These are phyloP conservation scores for Cheirogaleus medius DNA, from an alignment of 2,113 vertebrate genomes.

Conservation along the genomic window DNA sequence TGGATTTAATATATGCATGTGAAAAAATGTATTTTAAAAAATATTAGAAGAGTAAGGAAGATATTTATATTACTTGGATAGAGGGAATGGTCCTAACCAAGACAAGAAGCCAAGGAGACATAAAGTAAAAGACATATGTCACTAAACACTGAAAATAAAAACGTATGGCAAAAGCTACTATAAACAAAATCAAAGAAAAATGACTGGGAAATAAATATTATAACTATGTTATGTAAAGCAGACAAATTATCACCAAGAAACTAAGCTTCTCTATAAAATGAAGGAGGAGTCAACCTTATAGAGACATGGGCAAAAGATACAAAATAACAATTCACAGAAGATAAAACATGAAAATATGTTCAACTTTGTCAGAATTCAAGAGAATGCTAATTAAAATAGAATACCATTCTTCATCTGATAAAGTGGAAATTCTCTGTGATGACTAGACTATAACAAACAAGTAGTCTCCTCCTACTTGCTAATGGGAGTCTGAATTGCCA, in stretches of 20 bases:
- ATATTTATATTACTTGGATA: not conserved
- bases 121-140: not conserved
- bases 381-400: conserved; percentile 2
- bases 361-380: conserved; percentile 1
- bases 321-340: conserved; percentile 21
- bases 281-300: not conserved
- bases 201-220: not conserved
- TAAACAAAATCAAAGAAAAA: not conserved
- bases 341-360: conserved; percentile 23
- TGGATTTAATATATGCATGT: not conserved
- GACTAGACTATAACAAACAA: not conserved
- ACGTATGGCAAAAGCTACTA: not conserved
- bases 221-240: not conserved
- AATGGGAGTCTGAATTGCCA: not conserved
- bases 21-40: not conserved
- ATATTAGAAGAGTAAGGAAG: not conserved
- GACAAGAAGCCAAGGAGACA: not conserved
- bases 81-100: not conserved
- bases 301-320: not conserved
- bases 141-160: not conserved
- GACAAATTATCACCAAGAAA: not conserved
- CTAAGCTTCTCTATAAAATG: not conserved
- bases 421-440: not conserved
- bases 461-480: not conserved
- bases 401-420: not conserved